Evolutionary conservation across 1,140 invertebrate genomes (phyloP).

Genomic region (Bombus impatiens): DNA sequence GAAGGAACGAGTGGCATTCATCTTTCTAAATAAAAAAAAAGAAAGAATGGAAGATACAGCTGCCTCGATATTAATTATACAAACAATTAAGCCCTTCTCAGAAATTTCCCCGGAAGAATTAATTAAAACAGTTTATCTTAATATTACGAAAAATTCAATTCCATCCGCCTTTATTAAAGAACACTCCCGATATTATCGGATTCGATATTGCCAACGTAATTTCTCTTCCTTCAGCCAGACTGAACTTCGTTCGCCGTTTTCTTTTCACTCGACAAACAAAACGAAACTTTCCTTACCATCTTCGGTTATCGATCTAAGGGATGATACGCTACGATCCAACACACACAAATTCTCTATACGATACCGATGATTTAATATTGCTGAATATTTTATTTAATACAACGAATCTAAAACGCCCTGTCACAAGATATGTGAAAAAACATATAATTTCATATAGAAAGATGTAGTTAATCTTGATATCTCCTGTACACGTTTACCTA

Average conservation of each 20-base stretch:
- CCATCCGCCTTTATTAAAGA: background rate
- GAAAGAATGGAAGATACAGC: background rate
- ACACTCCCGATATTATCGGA: background rate
- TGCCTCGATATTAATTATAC: conserved; percentile 12
- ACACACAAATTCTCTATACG: background rate
- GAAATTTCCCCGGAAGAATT: background rate
- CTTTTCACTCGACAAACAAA: conserved; percentile 16
- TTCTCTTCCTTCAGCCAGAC: background rate
- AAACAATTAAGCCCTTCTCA: background rate
- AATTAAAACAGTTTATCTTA: conserved; percentile 14
- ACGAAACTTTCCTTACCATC: conserved; percentile 19
- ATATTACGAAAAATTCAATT: conserved; percentile 27
- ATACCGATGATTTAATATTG: background rate
- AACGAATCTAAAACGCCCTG: no score
- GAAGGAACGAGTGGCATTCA: background rate
- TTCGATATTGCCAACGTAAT: conserved; percentile 16
- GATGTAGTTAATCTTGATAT: no score
- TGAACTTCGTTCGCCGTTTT: background rate
- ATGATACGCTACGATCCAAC: no score
- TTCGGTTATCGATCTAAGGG: background rate
- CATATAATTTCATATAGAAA: no score
- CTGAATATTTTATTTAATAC: background rate
- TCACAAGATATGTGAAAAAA: no score
- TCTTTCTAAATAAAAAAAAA: background rate
- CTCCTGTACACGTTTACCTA: no score